Percentiles rank a stretch among this genome's conserved stretches.
Evolutionary conservation across 2,888 invertebrate species (phyloP).

Genomic region (Odontocerum albicorne): DNA sequence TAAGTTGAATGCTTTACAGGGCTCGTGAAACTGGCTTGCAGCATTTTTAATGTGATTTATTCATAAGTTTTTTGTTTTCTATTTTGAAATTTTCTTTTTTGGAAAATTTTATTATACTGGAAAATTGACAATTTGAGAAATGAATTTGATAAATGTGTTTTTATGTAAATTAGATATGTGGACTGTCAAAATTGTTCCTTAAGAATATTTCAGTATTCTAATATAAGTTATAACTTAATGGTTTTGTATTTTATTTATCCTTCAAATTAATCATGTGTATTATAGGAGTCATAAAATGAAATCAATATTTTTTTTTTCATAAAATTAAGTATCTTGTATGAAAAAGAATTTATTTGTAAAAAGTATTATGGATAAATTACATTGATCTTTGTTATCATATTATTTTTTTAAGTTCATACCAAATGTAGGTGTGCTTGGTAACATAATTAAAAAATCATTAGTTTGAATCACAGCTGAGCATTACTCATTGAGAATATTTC

Average conservation of each 20-base stretch:
- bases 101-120: conserved; percentile 14
- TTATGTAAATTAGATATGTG: conserved; percentile 9
- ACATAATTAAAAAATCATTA: no score
- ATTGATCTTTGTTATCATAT: no score
- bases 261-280: no score
- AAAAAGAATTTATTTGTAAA: no score
- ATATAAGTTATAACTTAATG: conserved; percentile 8
- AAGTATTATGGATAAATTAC: no score
- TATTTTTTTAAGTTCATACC: no score
- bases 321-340: no score
- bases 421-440: no score
- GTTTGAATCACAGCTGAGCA: no score
- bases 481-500: no score
- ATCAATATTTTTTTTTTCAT: no score
- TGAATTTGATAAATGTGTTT: conserved; percentile 9
- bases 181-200: conserved; percentile 21
- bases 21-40: conserved; percentile 31
- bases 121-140: conserved; percentile 9
- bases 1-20: conserved; percentile 26
- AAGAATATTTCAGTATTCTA: conserved; percentile 24
- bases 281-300: no score
- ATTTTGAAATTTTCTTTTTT: conserved; percentile 14
- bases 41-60: conserved; percentile 31
- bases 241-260: conserved; percentile 9
- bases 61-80: conserved; percentile 16